Percentiles rank a stretch among this genome's conserved stretches.
Evolutionary conservation across 2,888 invertebrate species (phyloP).

Genomic region (Aphodius sticticus): DNA sequence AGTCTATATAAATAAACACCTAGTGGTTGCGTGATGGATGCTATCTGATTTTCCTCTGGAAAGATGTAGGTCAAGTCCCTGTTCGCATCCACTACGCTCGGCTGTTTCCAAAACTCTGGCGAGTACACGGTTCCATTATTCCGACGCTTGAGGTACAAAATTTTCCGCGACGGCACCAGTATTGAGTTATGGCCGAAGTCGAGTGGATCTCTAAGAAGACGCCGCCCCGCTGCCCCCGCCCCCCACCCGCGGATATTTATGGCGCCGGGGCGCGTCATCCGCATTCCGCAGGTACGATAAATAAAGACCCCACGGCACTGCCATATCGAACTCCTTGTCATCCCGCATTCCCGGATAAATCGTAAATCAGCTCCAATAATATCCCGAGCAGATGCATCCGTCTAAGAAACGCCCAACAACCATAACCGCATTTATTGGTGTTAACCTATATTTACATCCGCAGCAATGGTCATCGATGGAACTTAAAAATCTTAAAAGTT

Average conservation of each 20-base stretch:
- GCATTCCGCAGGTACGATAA: conserved; percentile 4
- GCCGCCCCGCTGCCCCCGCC: not conserved
- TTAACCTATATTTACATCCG: too few relatives aligned
- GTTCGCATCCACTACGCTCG: too few relatives aligned
- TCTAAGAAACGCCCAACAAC: too few relatives aligned
- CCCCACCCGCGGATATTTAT: not conserved
- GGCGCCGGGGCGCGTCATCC: not conserved
- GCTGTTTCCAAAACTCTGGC: too few relatives aligned
- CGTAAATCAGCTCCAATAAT: not conserved
- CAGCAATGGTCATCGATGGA: too few relatives aligned
- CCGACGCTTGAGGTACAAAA: not conserved
- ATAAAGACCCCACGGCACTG: not conserved
- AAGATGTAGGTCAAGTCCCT: too few relatives aligned
- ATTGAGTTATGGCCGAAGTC: not conserved
- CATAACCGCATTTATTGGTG: too few relatives aligned
- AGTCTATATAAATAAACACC: too few relatives aligned
- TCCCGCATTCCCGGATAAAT: not conserved
- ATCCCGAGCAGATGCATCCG: not conserved
- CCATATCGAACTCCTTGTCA: not conserved
- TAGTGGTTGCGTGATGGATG: too few relatives aligned
- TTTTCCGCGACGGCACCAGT: not conserved
- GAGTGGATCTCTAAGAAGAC: not conserved
- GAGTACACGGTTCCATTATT: not conserved
- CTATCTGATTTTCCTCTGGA: too few relatives aligned
- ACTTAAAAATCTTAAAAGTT: too few relatives aligned